A percentile compares a stretch with the other conserved stretches of the same genome.
These are phyloP conservation scores for Ormyrus rosae DNA, from an alignment of 2,888 invertebrate species.

Conservation along the genomic window DNA sequence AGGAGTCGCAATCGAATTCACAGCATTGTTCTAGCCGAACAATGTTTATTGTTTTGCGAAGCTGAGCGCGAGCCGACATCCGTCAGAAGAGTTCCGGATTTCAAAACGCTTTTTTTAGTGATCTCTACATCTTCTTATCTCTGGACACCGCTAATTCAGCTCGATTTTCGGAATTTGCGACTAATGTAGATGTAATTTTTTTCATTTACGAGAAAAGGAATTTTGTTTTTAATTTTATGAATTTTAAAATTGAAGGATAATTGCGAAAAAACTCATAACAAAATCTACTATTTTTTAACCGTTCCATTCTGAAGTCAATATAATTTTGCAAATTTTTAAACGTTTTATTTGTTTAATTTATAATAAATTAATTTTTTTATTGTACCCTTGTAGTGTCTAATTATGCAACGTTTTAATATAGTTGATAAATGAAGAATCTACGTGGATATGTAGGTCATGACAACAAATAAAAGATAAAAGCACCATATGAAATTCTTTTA, in stretches of 20 bases:
- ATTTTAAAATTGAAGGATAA: background rate
- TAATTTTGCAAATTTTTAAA: too few relatives aligned
- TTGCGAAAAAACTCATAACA: background rate
- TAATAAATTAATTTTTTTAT: too few relatives aligned
- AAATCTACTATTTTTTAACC: background rate
- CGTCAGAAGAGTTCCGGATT: conserved; percentile 38
- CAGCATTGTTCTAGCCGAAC: conserved; percentile 62
- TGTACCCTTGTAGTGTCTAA: too few relatives aligned
- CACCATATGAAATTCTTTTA: background rate
- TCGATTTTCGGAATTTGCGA: background rate
- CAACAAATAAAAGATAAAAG: background rate
- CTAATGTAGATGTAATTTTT: background rate
- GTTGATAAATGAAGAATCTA: background rate
- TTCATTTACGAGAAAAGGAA: background rate
- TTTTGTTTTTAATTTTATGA: background rate
- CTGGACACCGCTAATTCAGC: background rate
- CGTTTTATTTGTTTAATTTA: too few relatives aligned
- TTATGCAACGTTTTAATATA: too few relatives aligned
- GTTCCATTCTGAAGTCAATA: background rate
- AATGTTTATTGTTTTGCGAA: conserved; percentile 64
- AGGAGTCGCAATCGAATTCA: conserved; percentile 58
- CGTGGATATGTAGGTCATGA: conserved; percentile 12
- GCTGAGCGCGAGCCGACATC: conserved; percentile 29
- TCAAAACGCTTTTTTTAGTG: conserved; percentile 11
- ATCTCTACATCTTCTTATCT: too few relatives aligned